Conservation (phyloP, 2,113 vertebrate genomes). For the Pseudonaja textilis region DNA sequence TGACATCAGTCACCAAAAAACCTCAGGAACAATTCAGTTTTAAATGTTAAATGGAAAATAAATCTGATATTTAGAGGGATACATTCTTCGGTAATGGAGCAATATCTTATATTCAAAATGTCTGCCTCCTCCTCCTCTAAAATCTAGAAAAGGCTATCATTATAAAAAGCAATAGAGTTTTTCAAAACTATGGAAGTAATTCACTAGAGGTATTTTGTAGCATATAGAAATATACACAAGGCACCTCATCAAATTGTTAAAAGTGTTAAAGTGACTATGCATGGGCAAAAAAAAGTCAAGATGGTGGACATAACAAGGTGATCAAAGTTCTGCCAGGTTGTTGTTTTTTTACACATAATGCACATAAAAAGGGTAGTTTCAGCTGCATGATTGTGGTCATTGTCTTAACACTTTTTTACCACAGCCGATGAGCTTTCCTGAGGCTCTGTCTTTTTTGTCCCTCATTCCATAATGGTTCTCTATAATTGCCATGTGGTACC, state of each 20-base stretch:
- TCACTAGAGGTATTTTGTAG: not conserved
- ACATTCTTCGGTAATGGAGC: not conserved
- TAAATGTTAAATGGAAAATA: not conserved
- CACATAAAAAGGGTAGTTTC: not conserved
- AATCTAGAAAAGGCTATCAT: not conserved
- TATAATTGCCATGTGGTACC: not conserved
- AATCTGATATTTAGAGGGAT: not conserved
- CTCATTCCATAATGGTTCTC: not conserved
- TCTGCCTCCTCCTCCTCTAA: not conserved
- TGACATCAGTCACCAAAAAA: not conserved
- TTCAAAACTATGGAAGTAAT: not conserved
- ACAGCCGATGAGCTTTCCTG: not conserved
- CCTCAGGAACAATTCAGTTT: not conserved
- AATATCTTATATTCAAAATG: not conserved
- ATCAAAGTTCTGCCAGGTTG: not conserved
- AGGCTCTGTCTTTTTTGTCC: not conserved
- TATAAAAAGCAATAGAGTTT: not conserved
- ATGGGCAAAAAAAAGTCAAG: not conserved
- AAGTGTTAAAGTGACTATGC: not conserved
- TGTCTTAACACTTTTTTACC: not conserved
- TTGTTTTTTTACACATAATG: not conserved
- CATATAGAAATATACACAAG: not conserved
- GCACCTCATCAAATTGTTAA: not conserved
- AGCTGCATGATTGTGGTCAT: not conserved
- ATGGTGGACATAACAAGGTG: not conserved